phyloP scores from a whole-genome alignment of 2,797 vertebrate genomes.

The Uromys caudimaculatus region DNA sequence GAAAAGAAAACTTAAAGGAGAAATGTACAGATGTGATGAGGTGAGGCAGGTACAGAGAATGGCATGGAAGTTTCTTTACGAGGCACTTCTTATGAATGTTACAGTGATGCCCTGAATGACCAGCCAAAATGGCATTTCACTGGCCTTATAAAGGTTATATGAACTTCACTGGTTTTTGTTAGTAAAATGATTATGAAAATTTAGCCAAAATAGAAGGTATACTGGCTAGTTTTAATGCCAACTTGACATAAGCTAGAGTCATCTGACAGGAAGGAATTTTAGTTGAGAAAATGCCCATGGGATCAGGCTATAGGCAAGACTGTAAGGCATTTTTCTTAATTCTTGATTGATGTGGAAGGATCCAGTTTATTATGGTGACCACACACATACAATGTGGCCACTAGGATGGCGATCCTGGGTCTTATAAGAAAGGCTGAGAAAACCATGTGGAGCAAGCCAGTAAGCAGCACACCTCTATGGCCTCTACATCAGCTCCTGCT shows the following conservation, averaged over 20 bases:
- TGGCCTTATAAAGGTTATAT: not conserved
- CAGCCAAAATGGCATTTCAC: not conserved
- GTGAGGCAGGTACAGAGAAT: not conserved
- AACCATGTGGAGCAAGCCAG: not conserved
- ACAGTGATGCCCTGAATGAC: not conserved
- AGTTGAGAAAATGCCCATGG: not conserved
- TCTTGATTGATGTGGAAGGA: not conserved
- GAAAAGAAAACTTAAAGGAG: not conserved
- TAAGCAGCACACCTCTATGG: not conserved
- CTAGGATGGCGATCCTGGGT: not conserved
- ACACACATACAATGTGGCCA: not conserved
- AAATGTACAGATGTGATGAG: not conserved
- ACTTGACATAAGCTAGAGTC: not conserved
- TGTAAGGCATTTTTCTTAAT: not conserved
- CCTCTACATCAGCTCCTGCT: not conserved
- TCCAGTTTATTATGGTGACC: not conserved
- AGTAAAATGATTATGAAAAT: conserved; percentile 22
- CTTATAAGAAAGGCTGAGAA: not conserved
- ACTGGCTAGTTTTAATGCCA: not conserved
- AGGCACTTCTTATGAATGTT: not conserved
- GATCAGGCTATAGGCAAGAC: not conserved
- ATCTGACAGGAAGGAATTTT: not conserved
- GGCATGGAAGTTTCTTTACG: not conserved
- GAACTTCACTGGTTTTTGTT: not conserved
- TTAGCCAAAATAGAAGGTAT: not conserved